Evolutionary conservation across 1,140 invertebrate genomes (phyloP).

Genomic region (Bombus waltoni): DNA sequence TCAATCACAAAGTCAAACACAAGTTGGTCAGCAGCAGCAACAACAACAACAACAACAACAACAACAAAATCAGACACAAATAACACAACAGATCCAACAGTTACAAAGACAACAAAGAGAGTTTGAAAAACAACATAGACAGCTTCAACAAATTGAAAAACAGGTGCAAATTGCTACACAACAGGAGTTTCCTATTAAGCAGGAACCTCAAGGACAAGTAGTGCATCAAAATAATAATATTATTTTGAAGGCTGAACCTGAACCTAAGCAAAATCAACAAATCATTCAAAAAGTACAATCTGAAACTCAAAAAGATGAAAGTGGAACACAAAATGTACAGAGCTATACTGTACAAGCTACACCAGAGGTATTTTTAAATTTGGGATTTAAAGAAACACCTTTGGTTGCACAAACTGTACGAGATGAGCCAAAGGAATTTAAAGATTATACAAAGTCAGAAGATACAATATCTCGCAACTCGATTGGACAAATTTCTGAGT

Average conservation of each 20-base stretch:
- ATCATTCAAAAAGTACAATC: conserved; percentile 74
- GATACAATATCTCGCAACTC: conserved; percentile 76
- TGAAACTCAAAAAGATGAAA: conserved; percentile 74
- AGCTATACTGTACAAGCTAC: conserved; percentile 77
- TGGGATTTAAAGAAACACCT: conserved; percentile 77
- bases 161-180: conserved; percentile 67
- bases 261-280: conserved; percentile 73
- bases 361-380: conserved; percentile 79
- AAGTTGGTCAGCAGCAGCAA: conserved; percentile 74
- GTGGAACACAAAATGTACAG: conserved; percentile 62
- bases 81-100: conserved; percentile 79
- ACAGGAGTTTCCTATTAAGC: conserved; percentile 66
- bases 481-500: conserved; percentile 80
- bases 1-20: conserved; percentile 69
- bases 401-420: conserved; percentile 69
- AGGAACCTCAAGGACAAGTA: conserved; percentile 66
- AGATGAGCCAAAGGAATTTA: conserved; percentile 77
- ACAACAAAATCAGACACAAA: conserved; percentile 70
- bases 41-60: conserved; percentile 62
- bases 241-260: conserved; percentile 76
- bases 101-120: conserved; percentile 78
- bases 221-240: conserved; percentile 79
- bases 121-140: conserved; percentile 78
- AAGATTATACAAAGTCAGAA: conserved; percentile 75
- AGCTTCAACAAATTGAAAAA: conserved; percentile 78